phyloP scores from a whole-genome alignment of 2,113 vertebrate genomes.

The Dascyllus trimaculatus region DNA sequence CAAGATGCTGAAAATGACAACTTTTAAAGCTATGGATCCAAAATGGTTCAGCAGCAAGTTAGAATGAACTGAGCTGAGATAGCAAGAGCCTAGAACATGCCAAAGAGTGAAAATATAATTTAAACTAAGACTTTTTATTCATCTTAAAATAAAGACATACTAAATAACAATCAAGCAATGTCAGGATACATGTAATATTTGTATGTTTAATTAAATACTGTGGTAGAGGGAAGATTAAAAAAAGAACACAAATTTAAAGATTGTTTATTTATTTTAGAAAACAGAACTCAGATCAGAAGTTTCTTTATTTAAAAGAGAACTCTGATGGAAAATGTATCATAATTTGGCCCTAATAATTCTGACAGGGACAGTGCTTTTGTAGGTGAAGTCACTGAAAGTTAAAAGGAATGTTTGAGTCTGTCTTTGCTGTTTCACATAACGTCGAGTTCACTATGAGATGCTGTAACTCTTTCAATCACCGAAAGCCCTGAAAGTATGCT shows the following conservation, averaged over 20 bases:
- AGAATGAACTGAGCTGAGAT: not conserved
- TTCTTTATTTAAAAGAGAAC: not conserved
- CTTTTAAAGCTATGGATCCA: not conserved
- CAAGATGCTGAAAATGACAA: not conserved
- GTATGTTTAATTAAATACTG: not conserved
- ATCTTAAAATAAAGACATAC: not conserved
- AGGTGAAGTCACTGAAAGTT: not conserved
- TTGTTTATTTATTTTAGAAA: no score
- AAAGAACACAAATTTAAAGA: no score
- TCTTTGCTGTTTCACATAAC: not conserved
- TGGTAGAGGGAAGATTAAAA: not conserved
- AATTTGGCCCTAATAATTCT: conserved; percentile 6
- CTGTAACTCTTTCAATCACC: not conserved
- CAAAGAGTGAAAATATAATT: no score
- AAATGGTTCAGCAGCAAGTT: not conserved
- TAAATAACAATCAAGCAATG: no score
- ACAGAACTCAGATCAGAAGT: no score
- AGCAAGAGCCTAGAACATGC: no score
- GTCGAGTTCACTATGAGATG: not conserved
- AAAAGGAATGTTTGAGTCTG: not conserved
- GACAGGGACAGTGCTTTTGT: not conserved
- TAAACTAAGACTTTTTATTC: no score
- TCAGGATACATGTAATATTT: no score
- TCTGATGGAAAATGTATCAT: not conserved
- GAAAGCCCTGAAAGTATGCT: not conserved